Percentiles rank a stretch among this genome's conserved stretches.
Conservation (phyloP, 2,113 vertebrate species). For the Thermophis baileyi region DNA sequence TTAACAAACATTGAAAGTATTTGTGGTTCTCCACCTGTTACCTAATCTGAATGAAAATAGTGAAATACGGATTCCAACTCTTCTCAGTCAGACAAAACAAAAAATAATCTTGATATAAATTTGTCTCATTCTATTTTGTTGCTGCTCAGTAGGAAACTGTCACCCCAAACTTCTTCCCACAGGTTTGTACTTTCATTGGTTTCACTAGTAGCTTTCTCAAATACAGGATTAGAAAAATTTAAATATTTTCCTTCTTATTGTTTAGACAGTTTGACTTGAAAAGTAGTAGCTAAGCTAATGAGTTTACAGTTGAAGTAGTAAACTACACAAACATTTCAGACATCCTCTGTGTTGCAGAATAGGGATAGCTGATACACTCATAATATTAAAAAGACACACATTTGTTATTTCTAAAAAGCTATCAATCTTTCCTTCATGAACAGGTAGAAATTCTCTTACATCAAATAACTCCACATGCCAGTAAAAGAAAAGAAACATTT, state of each 20-base stretch:
- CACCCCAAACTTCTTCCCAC: not conserved
- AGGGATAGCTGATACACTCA: not conserved
- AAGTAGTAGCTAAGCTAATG: not conserved
- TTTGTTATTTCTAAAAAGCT: not conserved
- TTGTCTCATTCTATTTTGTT: not conserved
- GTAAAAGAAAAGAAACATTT: not conserved
- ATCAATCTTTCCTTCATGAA: not conserved
- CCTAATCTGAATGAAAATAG: not conserved
- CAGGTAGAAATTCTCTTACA: not conserved
- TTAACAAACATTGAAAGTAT: not conserved
- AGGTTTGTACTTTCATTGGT: not conserved
- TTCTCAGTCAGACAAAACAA: not conserved
- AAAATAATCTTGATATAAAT: not conserved
- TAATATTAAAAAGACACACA: not conserved
- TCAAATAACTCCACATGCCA: slow-evolving; percentile 17
- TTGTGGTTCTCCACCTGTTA: not conserved
- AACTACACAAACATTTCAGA: not conserved
- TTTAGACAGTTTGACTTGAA: not conserved
- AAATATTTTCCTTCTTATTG: not conserved
- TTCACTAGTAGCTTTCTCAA: not conserved
- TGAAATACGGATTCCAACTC: not conserved
- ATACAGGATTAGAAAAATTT: not conserved
- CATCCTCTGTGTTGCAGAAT: not conserved
- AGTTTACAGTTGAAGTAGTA: not conserved
- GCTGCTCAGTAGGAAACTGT: not conserved